phyloP scores from a whole-genome alignment of 2,797 vertebrate genomes.

The Anguilla pacifica region DNA sequence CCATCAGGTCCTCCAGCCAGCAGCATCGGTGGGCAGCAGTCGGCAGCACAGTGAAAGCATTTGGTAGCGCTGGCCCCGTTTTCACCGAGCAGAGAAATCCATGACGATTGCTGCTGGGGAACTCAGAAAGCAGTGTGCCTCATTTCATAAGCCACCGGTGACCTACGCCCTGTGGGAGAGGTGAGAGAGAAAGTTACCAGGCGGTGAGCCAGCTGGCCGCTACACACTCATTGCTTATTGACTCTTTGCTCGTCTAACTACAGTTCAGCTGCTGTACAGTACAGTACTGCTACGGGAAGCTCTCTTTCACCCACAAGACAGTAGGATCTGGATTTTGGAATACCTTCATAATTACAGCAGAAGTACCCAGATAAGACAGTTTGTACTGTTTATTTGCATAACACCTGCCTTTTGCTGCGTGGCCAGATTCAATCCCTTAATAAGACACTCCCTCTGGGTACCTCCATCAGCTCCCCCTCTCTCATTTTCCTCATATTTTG shows the following conservation, averaged over 20 bases:
- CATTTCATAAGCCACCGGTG: constrained; percentile 17
- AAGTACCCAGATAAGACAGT: neutral
- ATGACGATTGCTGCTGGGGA: constrained; percentile 38
- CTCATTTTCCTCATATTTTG: too few relatives aligned
- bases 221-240: neutral
- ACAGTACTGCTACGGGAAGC: neutral
- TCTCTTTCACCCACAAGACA: neutral
- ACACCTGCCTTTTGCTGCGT: too few relatives aligned
- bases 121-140: constrained; percentile 23
- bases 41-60: constrained; percentile 38
- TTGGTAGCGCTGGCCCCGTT: constrained; percentile 49
- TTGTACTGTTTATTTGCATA: neutral
- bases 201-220: neutral
- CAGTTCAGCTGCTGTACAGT: neutral
- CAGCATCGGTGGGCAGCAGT: constrained; percentile 38
- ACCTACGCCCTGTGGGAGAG: constrained; percentile 26
- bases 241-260: neutral
- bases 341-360: neutral
- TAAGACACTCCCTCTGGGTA: too few relatives aligned
- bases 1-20: constrained; percentile 28
- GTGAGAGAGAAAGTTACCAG: neutral
- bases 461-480: too few relatives aligned
- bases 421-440: too few relatives aligned
- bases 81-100: neutral
- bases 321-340: neutral